Evolutionary conservation across 2,113 vertebrate species (phyloP), one percentile per base, ranked within the genome.

Genomic region (Dipodomys ordii): DNA sequence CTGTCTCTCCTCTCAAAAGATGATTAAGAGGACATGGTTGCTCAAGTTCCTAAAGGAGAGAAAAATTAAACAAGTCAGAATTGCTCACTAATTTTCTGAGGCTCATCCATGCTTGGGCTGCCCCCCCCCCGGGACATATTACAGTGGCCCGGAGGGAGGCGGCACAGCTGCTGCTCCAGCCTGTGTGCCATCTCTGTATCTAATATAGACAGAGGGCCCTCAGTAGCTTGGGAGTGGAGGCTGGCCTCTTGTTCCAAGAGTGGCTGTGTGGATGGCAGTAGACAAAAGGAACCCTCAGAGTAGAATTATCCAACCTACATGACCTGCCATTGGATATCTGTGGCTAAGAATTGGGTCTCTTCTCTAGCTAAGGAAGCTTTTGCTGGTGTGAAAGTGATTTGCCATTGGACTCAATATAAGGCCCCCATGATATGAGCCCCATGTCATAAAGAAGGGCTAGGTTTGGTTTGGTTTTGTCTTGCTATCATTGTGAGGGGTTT

Each of bases 31-130:
- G 90, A 93, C 53, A 90, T 72, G 93, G 90, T 90, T 67, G 68
- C 92, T 95, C 89, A 95, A 84, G 90, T 94, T 96, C 85, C 94
- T 88, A 19, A 64, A 64, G 82, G 71, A 95, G 79, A 97, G 93
- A 93, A 96, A 95, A 96, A 96, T 97, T 97, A 85, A 94, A 53
- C 90, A 83, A 96, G 88, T 83, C 88, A 88, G 88, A 95, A 93
- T 73, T 90, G 79, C 92, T 96, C 76, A 71, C 92, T 95, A 95
- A 96, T 97, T 97, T 96, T 88, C 90, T 5, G 53, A 94, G 89
- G 87, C 94, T 96, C 76, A 95, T 93, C 85, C 93, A 95, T 77
- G 96, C 96, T 96, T 94, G 62, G 92, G 76, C 85, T 96, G 73
- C 78, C 72, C 94, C 53, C 49, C 49, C 35, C 83, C 74, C 6